Evolutionary conservation across 2,888 invertebrate species (phyloP).

Genomic region (Drosophila nigritarsus): DNA sequence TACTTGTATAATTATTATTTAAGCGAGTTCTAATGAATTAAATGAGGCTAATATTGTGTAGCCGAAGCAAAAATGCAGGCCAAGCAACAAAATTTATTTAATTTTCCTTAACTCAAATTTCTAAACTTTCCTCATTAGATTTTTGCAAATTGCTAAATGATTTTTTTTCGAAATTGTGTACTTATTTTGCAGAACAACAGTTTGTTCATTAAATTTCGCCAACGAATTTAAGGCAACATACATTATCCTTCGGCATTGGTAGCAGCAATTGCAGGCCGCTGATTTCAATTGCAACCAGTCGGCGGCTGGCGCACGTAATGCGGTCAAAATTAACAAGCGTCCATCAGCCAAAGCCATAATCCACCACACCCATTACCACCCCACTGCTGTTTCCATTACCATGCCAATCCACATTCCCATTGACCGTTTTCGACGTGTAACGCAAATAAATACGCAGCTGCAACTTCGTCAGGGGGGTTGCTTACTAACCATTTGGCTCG

Average conservation of each 20-base stretch:
- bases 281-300: conserved; percentile 49
- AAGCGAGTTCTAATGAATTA: not conserved
- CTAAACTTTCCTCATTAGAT: not conserved
- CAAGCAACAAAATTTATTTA: not conserved
- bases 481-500: conserved; percentile 45
- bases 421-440: conserved; percentile 37
- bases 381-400: conserved; percentile 1
- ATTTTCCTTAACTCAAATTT: not conserved
- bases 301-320: conserved; percentile 59
- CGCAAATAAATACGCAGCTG: conserved; percentile 68
- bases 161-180: not conserved
- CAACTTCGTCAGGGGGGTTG: conserved; percentile 24
- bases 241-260: conserved; percentile 12
- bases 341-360: conserved; percentile 42
- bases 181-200: conserved; percentile 6
- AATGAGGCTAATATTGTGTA: not conserved
- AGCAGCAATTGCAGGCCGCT: conserved; percentile 19
- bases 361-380: not conserved
- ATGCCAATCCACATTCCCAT: conserved; percentile 19
- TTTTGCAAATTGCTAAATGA: not conserved
- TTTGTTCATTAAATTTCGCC: conserved; percentile 18
- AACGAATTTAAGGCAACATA: conserved; percentile 20
- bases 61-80: not conserved
- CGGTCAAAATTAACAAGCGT: conserved; percentile 67
- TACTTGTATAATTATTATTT: not conserved